Percentiles rank a stretch among this genome's conserved stretches.
These are phyloP conservation scores for Cosmia pyralina DNA, from an alignment of 2,888 invertebrate species.

Conservation along the genomic window DNA sequence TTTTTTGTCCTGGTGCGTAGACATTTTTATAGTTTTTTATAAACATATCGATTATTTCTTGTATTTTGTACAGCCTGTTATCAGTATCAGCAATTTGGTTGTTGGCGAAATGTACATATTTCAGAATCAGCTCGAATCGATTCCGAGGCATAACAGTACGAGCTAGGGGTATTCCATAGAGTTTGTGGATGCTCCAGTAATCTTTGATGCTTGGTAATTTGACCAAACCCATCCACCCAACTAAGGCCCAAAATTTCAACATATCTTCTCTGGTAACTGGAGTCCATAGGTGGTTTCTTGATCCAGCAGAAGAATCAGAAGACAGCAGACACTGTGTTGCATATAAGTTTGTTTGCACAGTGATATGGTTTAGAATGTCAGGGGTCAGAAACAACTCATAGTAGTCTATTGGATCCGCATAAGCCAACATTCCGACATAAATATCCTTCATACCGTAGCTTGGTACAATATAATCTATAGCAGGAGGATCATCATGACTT, in stretches of 20 bases:
- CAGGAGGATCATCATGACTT: conserved; percentile 1
- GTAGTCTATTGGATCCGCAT: too few species aligned
- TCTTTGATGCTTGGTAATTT: background rate
- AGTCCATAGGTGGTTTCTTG: background rate
- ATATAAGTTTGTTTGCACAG: too few species aligned
- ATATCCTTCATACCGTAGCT: too few species aligned
- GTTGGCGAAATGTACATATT: background rate
- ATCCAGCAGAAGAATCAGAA: conserved; percentile 5
- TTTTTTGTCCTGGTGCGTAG: background rate
- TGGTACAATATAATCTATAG: background rate
- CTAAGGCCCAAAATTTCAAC: too few species aligned
- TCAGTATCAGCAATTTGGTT: background rate
- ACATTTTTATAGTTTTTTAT: background rate
- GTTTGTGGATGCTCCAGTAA: background rate
- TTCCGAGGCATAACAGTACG: conserved; percentile 29
- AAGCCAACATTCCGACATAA: too few species aligned
- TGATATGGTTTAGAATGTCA: too few species aligned
- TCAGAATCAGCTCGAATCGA: conserved; percentile 26
- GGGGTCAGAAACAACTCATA: too few species aligned
- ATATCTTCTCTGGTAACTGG: too few species aligned
- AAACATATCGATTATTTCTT: background rate
- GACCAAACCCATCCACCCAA: too few species aligned
- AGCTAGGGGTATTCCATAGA: conserved; percentile 12
- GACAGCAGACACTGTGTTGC: background rate
- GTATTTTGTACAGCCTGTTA: too few species aligned